Evolutionary conservation across 2,113 vertebrate genomes (phyloP).

Genomic region (Origma solitaria): DNA sequence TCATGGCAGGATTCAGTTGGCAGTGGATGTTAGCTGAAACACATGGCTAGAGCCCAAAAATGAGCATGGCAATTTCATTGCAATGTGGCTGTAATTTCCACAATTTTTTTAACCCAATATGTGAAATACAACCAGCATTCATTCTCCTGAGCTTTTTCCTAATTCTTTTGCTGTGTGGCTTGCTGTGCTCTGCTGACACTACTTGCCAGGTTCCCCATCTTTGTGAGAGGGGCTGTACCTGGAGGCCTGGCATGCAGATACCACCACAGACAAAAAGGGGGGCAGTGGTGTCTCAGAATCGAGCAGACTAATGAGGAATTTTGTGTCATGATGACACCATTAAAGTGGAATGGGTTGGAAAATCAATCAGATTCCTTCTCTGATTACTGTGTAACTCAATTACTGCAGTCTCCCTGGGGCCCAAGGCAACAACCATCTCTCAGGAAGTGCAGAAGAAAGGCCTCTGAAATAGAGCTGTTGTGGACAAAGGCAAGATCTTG

Average conservation of each 20-base stretch:
- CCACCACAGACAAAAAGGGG: not conserved
- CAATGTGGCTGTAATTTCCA: not conserved
- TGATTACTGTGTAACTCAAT: conserved; percentile 38
- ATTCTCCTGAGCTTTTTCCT: not conserved
- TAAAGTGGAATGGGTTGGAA: conserved; percentile 34
- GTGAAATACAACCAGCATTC: not conserved
- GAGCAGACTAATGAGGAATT: not conserved
- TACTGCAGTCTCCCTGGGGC: not conserved
- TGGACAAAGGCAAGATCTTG: not conserved
- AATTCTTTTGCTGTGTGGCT: not conserved
- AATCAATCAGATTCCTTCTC: conserved; percentile 42
- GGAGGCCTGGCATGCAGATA: not conserved
- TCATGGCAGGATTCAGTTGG: not conserved
- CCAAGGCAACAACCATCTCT: not conserved
- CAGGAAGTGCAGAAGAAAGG: not conserved
- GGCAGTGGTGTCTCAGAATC: not conserved
- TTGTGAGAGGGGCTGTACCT: not conserved
- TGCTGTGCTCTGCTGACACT: not conserved
- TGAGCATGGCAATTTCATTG: not conserved
- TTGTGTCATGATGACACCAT: conserved; percentile 28
- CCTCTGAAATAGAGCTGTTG: not conserved
- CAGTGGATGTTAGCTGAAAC: not conserved
- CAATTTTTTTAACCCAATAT: not conserved
- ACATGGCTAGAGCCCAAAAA: not conserved
- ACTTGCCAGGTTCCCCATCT: not conserved